Evolutionary conservation across 2,113 vertebrate species (phyloP), one percentile per base, ranked within the genome.

Genomic region (Psammodynastes pulverulentus): DNA sequence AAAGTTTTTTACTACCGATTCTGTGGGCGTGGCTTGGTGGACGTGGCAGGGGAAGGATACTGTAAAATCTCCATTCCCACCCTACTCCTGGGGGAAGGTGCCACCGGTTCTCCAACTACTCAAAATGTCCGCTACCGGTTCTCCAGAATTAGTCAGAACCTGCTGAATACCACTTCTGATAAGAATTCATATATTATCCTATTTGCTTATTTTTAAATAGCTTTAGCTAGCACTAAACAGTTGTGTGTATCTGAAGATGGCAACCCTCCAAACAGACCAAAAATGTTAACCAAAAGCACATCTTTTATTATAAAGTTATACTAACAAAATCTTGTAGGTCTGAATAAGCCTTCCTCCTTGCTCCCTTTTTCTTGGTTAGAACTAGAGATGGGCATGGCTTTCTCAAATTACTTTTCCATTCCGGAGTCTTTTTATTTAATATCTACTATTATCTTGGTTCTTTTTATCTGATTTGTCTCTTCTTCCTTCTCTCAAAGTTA

Each of bases 171-270:
- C n/a, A n/a, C n/a, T n/a, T n/a, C n/a, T n/a, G n/a, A n/a, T n/a
- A n/a, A n/a, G 89, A 90, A 91, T 53, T 6, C 4, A 87, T 89
- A 90, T 92, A 5, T 13, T 9, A 29, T 29, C 58, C 58, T 4
- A 4, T 62, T 29, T 62, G 58, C 26, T 62, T 62, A 29, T 13
- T 62, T 62, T 62, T 62, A 62, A 62, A n/a, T n/a, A 92, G 4
- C 0, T 39, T 96, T 56, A 90, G 2, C 0, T 48, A 39, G 0
- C 8, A 93, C 67, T 91, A 29, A 91, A 2, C 0, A 0, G 89
- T 58, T 93, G 88, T 26, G 85, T 17, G 0, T 87, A 90, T 72
- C 89, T 88, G 58, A 94, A 9, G 58, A 92, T 45, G 58, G 29
- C 58, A 67, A 29, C 1, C 29, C 29, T 67, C 58, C 29, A 67